Evolutionary conservation across 2,113 vertebrate species (phyloP).

Genomic region (Anhinga anhinga): DNA sequence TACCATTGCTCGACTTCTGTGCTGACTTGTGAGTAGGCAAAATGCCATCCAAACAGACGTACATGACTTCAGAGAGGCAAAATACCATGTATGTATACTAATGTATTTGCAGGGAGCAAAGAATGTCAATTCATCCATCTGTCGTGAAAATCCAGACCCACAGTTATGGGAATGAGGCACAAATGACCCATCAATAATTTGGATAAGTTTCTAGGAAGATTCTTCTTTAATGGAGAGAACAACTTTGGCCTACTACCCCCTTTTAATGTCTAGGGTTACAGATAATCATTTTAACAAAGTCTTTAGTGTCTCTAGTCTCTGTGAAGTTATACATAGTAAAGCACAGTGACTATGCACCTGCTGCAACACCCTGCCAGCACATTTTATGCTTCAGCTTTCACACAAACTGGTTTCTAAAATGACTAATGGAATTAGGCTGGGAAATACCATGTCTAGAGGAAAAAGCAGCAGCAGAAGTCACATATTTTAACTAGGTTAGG

Average conservation of each 20-base stretch:
- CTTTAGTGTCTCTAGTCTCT: not conserved
- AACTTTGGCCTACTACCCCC: not conserved
- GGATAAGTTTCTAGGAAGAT: slow-evolving; percentile 23
- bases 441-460: not conserved
- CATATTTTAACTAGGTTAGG: not conserved
- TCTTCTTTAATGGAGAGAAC: not conserved
- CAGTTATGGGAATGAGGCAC: not conserved
- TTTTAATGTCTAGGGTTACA: not conserved
- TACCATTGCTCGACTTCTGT: slow-evolving; percentile 16
- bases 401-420: not conserved
- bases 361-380: not conserved
- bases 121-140: slow-evolving; percentile 47
- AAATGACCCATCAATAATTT: slow-evolving; percentile 36
- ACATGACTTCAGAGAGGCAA: slow-evolving; percentile 10
- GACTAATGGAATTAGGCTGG: not conserved
- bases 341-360: not conserved
- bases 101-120: slow-evolving; percentile 11
- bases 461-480: not conserved
- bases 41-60: slow-evolving; percentile 50
- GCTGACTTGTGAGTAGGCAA: slow-evolving; percentile 18
- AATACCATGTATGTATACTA: slow-evolving; percentile 1
- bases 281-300: not conserved
- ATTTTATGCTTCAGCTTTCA: not conserved
- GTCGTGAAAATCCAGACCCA: not conserved
- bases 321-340: not conserved